Conservation (phyloP, 2,113 vertebrate genomes). For the Myrmecophaga tridactyla region DNA sequence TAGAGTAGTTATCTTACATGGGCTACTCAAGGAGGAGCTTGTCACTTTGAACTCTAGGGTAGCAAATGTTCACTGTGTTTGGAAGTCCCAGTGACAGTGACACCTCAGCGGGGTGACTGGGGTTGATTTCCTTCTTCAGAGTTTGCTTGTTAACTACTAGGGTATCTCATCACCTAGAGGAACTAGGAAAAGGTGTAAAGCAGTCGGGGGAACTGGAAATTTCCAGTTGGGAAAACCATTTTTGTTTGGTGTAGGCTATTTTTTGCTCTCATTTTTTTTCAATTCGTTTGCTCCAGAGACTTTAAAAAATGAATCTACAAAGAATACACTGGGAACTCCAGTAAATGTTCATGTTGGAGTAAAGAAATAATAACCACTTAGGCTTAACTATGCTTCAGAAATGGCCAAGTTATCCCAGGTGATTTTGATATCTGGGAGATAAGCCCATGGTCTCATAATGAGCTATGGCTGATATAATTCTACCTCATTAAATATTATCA, state of each 20-base stretch:
- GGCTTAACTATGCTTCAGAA: neutral
- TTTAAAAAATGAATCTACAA: neutral
- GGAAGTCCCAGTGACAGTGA: neutral
- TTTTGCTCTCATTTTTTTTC: neutral
- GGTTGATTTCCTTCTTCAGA: neutral
- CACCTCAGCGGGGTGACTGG: neutral
- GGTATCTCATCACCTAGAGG: neutral
- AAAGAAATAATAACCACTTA: conserved; percentile 5
- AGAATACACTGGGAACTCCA: neutral
- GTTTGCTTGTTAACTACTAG: neutral
- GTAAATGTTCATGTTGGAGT: neutral
- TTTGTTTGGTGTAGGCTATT: neutral
- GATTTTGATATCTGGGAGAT: neutral
- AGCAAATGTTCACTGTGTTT: neutral
- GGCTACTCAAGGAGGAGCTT: neutral
- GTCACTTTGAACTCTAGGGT: neutral
- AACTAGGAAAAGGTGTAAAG: neutral
- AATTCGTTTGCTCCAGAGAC: neutral
- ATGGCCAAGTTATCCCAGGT: neutral
- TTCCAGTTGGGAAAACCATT: neutral
- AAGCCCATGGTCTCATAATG: neutral
- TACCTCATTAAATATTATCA: neutral
- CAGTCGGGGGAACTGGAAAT: neutral
- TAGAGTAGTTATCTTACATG: neutral
- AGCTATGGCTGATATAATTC: neutral